A percentile compares a stretch with the other conserved stretches of the same genome.
Evolutionary conservation across 1,140 invertebrate genomes (phyloP).

Genomic region (Papilio aristodemus): DNA sequence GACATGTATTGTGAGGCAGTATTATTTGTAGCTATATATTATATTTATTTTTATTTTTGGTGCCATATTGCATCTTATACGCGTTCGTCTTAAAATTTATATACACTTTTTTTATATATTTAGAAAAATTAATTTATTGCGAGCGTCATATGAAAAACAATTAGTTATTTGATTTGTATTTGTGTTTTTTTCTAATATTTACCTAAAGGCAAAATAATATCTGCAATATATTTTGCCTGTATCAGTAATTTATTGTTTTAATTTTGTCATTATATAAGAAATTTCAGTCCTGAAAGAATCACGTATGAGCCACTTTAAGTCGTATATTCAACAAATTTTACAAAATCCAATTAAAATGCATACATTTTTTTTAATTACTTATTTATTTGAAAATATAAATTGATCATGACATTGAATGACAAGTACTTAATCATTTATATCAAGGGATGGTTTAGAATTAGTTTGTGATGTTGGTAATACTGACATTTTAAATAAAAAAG

Average conservation of each 20-base stretch:
- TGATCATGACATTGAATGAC: too few relatives aligned
- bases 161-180: background rate
- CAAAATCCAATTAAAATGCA: background rate
- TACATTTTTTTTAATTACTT: too few relatives aligned
- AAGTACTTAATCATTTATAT: too few relatives aligned
- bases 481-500: too few relatives aligned
- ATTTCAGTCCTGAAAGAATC: too few relatives aligned
- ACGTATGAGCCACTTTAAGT: too few relatives aligned
- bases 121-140: background rate
- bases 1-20: conserved; percentile 9
- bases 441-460: too few relatives aligned
- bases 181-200: background rate
- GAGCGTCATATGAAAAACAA: background rate
- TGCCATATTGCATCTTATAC: conserved; percentile 11
- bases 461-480: too few relatives aligned
- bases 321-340: background rate
- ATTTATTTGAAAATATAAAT: too few relatives aligned
- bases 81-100: background rate
- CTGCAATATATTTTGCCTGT: too few relatives aligned
- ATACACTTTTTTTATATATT: background rate
- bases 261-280: too few relatives aligned
- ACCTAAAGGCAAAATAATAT: background rate
- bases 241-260: too few relatives aligned
- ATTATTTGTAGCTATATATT: conserved; percentile 4
- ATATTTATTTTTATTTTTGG: conserved; percentile 10